phyloP scores from a whole-genome alignment of 2,113 vertebrate genomes.

The Regulus satrapa region DNA sequence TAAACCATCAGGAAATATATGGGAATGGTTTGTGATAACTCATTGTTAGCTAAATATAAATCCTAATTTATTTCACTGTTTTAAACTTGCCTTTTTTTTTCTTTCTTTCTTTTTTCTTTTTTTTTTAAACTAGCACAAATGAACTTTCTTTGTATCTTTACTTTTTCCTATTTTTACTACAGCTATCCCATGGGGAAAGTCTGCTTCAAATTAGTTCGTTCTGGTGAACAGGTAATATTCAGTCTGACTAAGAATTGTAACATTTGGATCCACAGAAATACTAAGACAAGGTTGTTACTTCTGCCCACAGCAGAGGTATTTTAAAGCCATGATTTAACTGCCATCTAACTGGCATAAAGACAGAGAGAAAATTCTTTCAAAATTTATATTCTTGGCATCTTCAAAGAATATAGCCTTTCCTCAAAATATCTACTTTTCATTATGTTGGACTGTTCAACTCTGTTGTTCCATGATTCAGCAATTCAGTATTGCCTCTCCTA shows the following conservation, averaged over 20 bases:
- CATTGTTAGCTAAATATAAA: slow-evolving; percentile 74
- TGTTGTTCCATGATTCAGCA: background rate
- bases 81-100: slow-evolving; percentile 56
- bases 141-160: slow-evolving; percentile 66
- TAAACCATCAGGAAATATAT: slow-evolving; percentile 72
- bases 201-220: slow-evolving; percentile 66
- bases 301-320: background rate
- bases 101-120: too few species aligned
- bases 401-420: background rate
- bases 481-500: background rate
- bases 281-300: background rate
- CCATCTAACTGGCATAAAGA: background rate
- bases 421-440: background rate
- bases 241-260: background rate
- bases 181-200: slow-evolving; percentile 57
- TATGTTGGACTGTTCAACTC: background rate
- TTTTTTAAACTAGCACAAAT: slow-evolving; percentile 62
- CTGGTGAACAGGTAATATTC: slow-evolving; percentile 26
- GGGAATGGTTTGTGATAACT: slow-evolving; percentile 72
- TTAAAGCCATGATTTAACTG: background rate
- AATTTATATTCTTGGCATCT: background rate
- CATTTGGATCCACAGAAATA: background rate
- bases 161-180: slow-evolving; percentile 48
- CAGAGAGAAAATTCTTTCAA: background rate
- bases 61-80: slow-evolving; percentile 73